Conservation (phyloP, 2,888 invertebrate species). For the Amphipoea lucens region DNA sequence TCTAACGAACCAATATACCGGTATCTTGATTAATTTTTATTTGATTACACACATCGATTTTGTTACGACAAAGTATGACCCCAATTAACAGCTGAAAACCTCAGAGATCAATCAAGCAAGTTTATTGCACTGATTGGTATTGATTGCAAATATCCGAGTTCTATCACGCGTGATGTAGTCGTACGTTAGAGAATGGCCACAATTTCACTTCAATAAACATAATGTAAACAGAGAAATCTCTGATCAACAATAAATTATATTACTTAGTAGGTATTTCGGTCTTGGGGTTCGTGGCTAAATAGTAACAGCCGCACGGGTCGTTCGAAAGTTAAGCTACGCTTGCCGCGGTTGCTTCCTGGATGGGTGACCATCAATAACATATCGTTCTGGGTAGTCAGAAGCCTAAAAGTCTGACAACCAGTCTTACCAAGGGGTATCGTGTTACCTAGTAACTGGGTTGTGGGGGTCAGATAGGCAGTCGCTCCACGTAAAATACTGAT, state of each 20-base stretch:
- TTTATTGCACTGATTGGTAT: conserved; percentile 24
- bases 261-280: not conserved
- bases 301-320: not conserved
- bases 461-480: no score
- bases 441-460: no score
- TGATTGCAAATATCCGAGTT: conserved; percentile 15
- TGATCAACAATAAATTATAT: not conserved
- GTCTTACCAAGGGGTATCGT: no score
- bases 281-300: not conserved
- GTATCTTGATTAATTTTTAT: conserved; percentile 10
- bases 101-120: conserved; percentile 42
- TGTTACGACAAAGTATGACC: not conserved
- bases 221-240: not conserved
- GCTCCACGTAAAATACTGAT: no score
- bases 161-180: not conserved
- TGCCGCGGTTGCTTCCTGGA: no score
- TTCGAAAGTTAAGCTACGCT: not conserved
- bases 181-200: not conserved
- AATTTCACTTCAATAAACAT: conserved; percentile 32
- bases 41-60: conserved; percentile 17
- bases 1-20: no score
- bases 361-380: no score
- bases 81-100: conserved; percentile 38
- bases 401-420: no score
- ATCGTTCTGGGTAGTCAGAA: no score